Evolutionary conservation across 2,113 vertebrate species (phyloP).

Genomic region (Chloroceryle aenea): DNA sequence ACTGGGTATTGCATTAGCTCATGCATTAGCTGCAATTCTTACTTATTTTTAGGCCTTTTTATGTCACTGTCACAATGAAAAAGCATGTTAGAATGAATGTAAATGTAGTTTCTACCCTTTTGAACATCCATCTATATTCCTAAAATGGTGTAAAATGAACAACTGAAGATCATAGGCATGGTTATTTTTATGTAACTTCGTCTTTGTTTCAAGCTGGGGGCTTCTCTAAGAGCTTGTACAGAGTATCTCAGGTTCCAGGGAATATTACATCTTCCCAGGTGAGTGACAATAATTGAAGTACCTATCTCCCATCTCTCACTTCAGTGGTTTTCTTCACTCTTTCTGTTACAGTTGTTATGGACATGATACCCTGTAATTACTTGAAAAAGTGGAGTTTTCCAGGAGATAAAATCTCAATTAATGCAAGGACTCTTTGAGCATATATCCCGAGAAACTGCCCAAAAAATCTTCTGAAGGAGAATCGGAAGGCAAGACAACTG

Average conservation of each 20-base stretch:
- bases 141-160: neutral
- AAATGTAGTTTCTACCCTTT: neutral
- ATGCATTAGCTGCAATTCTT: neutral
- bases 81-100: neutral
- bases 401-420: constrained; percentile 44
- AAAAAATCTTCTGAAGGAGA: constrained; percentile 3
- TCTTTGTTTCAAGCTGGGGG: neutral
- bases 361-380: constrained; percentile 13
- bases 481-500: constrained; percentile 11
- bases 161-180: neutral
- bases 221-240: neutral
- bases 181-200: neutral
- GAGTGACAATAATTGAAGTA: constrained; percentile 34
- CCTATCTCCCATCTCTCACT: constrained; percentile 46
- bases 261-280: constrained; percentile 4
- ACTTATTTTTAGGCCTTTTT: neutral
- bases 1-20: neutral
- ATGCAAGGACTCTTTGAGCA: neutral
- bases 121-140: neutral
- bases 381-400: constrained; percentile 31
- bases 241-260: neutral
- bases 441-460: neutral
- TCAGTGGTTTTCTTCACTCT: constrained; percentile 27
- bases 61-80: neutral
- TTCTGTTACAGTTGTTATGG: neutral